Base-by-base conservation (phyloP, 2,113 vertebrate genomes). In the Scatophagus argus region DNA sequence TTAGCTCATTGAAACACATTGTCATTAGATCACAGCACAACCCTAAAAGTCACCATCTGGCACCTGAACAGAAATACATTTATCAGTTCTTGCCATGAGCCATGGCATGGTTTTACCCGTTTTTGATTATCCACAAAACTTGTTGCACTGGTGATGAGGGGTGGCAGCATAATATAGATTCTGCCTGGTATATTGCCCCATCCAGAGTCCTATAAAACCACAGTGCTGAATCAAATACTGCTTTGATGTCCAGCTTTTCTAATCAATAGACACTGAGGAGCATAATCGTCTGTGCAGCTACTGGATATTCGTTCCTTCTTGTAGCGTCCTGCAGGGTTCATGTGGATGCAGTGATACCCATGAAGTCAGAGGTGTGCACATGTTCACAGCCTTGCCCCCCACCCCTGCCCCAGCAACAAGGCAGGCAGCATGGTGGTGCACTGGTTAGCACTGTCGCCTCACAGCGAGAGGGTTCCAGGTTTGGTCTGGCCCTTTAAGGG, bases 161-260 rank as follows among this genome's bases (percentile, higher is more conserved):
- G 38, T 32, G 25, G 41, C 21, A 21, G 41, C 23, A 46, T 13
- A 12, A 16, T 43, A 46, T 49, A 31, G 63, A 67, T 61, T 64
- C 16, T 64, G 54, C 81, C 64, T 69, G 49, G 56, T 27, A 3
- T 41, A 12, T 31, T 7, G 23, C 32, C 34, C 63, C 63, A 25
- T 46, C 55, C 59, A 72, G 54, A 58, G 49, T 47, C 39, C 52
- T 21, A 49, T 58, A 29, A 38, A 81, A 27, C 62, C 62, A 60
- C 62, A 78, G 62, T 29, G 34, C 21, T 39, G 54, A 27, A 75
- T 83, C 16, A 77, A 62, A 58, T 43, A 11, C 27, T 8, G 51
- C 77, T 83, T 79, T 77, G 62, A 71, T 79, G 76, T 62, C 44
- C 43, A 29, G 51, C 77, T 86, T 72, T 68, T 52, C n/a, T 68